Evolutionary conservation across 2,888 invertebrate genomes (phyloP).

Genomic region (Dynastes tityus): DNA sequence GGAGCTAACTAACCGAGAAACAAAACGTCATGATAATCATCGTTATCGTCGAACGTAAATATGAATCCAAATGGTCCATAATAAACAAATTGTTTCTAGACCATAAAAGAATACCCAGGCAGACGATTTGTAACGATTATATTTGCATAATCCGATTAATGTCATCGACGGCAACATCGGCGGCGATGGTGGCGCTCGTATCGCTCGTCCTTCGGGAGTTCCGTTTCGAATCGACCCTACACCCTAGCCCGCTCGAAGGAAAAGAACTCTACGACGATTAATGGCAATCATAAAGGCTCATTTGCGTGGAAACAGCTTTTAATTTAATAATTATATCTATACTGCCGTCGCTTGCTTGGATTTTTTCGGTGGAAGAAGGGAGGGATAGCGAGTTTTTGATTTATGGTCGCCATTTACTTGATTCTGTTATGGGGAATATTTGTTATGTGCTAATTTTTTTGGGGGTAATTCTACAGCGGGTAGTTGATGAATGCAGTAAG

Average conservation of each 20-base stretch:
- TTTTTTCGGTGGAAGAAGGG: constrained; percentile 5
- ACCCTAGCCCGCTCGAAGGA: constrained; percentile 15
- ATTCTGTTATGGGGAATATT: constrained; percentile 37
- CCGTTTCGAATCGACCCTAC: constrained; percentile 14
- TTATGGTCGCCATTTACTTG: constrained; percentile 30
- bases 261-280: constrained; percentile 60
- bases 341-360: constrained; percentile 18
- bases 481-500: neutral
- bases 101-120: constrained; percentile 56
- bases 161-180: constrained; percentile 26
- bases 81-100: constrained; percentile 55
- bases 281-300: constrained; percentile 62
- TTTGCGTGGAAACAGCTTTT: constrained; percentile 64
- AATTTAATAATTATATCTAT: constrained; percentile 64
- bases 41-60: constrained; percentile 17
- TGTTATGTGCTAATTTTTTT: constrained; percentile 15
- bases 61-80: constrained; percentile 46
- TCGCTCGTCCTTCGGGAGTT: constrained; percentile 50
- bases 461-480: constrained; percentile 19
- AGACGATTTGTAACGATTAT: constrained; percentile 62
- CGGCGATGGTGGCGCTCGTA: constrained; percentile 36
- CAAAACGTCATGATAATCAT: constrained; percentile 5
- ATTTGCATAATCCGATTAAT: constrained; percentile 56
- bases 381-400: constrained; percentile 25
- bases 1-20: neutral